Percentiles rank a stretch among this genome's conserved stretches.
Conservation (phyloP, 2,888 invertebrate genomes). For the Pecten maximus region DNA sequence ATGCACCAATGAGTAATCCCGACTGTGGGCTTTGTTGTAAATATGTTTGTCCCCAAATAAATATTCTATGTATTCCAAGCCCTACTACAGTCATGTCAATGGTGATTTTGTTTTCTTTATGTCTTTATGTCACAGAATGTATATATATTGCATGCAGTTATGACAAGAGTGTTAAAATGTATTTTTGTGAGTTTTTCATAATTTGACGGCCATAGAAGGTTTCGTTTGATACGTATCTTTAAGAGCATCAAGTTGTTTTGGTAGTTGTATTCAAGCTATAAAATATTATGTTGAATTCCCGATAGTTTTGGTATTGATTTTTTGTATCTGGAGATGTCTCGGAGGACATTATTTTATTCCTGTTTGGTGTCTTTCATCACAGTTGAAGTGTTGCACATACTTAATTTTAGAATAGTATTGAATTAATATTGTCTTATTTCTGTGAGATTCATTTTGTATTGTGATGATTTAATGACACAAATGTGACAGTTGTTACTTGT, state of each 20-base stretch:
- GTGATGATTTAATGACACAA: not conserved
- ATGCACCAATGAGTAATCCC: not conserved
- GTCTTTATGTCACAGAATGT: constrained; percentile 23
- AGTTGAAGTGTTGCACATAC: not conserved
- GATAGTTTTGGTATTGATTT: not conserved
- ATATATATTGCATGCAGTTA: constrained; percentile 13
- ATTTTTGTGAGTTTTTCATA: not conserved
- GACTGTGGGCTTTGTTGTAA: constrained; percentile 1
- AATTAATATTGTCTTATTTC: not conserved
- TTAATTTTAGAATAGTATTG: not conserved
- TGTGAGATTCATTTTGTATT: not conserved
- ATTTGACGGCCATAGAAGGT: not conserved
- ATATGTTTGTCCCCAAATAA: not conserved
- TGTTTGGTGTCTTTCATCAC: not conserved
- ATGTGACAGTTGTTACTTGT: not conserved
- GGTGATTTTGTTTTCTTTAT: not conserved
- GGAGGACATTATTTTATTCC: not conserved
- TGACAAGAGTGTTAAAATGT: not conserved
- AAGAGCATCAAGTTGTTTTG: not conserved
- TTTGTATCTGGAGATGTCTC: not conserved
- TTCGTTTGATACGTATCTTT: not conserved
- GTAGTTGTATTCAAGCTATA: not conserved
- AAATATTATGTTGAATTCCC: not conserved
- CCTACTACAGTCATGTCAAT: not conserved
- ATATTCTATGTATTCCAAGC: not conserved